Conservation (phyloP, 2,888 invertebrate genomes). For the Platycheirus albimanus region DNA sequence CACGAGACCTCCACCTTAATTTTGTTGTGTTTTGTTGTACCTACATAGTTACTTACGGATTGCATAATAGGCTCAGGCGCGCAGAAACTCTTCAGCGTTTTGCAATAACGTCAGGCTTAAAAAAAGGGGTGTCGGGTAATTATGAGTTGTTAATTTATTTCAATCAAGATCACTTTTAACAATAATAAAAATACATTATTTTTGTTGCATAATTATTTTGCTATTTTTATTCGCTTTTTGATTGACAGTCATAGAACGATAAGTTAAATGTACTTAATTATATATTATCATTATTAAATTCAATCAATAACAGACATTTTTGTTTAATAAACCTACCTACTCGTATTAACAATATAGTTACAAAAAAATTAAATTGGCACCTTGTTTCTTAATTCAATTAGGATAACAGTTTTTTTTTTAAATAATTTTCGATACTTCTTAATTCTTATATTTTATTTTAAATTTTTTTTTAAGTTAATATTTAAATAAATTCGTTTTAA, state of each 20-base stretch:
- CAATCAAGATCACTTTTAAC: constrained; percentile 63
- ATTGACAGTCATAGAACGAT: constrained; percentile 56
- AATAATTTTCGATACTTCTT: neutral
- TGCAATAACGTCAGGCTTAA: constrained; percentile 25
- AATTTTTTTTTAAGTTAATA: neutral
- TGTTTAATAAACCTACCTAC: constrained; percentile 11
- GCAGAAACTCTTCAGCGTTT: constrained; percentile 45
- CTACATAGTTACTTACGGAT: constrained; percentile 29
- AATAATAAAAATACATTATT: neutral
- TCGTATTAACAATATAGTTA: constrained; percentile 28
- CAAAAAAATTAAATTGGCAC: constrained; percentile 66
- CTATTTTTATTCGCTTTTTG: constrained; percentile 55
- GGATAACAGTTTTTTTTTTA: constrained; percentile 39
- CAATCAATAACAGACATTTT: neutral
- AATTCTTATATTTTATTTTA: constrained; percentile 15
- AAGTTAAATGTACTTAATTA: constrained; percentile 15
- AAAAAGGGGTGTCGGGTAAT: constrained; percentile 21
- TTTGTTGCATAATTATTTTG: constrained; percentile 44
- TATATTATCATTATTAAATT: constrained; percentile 23
- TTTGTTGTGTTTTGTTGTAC: constrained; percentile 50
- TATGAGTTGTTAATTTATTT: constrained; percentile 6
- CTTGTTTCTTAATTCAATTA: constrained; percentile 65
- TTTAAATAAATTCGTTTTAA: constrained; percentile 19
- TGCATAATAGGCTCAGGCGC: constrained; percentile 43
- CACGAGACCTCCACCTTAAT: constrained; percentile 74